A percentile compares a stretch with the other conserved stretches of the same genome.
Conservation (phyloP, 2,888 invertebrate genomes). For the Agelastica alni region DNA sequence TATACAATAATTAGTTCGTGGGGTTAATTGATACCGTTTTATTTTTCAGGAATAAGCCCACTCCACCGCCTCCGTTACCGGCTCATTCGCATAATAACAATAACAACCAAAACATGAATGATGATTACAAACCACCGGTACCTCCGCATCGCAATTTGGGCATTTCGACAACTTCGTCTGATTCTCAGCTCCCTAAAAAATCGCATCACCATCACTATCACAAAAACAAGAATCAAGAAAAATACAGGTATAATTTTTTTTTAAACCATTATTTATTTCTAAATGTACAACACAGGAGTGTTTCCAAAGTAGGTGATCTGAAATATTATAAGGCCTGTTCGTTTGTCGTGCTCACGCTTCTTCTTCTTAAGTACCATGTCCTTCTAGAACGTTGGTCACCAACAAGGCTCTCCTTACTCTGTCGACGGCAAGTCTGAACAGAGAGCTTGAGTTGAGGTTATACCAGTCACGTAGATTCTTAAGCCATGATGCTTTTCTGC, state of each 20-base stretch:
- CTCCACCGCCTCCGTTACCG: constrained; percentile 56
- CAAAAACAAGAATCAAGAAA: constrained; percentile 52
- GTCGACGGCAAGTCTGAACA: too few relatives aligned
- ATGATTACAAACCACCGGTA: constrained; percentile 85
- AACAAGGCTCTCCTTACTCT: too few relatives aligned
- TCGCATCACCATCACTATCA: constrained; percentile 58
- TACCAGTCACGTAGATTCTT: too few relatives aligned
- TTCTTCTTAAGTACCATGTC: too few relatives aligned
- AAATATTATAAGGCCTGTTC: too few relatives aligned
- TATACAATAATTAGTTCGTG: background rate
- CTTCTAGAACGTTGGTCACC: too few relatives aligned
- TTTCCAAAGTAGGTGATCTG: too few relatives aligned
- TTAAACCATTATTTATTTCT: too few relatives aligned
- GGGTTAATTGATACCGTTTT: background rate
- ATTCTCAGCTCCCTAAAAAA: constrained; percentile 45
- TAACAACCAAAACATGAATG: constrained; percentile 41
- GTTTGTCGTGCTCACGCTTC: too few relatives aligned
- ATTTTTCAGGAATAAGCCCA: constrained; percentile 52
- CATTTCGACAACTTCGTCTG: constrained; percentile 58
- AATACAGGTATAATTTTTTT: too few relatives aligned
- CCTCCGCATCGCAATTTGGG: constrained; percentile 82
- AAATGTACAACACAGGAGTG: constrained; percentile 32
- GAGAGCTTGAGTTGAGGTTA: too few relatives aligned
- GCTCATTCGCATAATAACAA: constrained; percentile 51
- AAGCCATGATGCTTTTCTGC: too few relatives aligned